A percentile compares a stretch with the other conserved stretches of the same genome.
Evolutionary conservation across 1,140 invertebrate genomes (phyloP).

Genomic region (Scaptomyza hsui): DNA sequence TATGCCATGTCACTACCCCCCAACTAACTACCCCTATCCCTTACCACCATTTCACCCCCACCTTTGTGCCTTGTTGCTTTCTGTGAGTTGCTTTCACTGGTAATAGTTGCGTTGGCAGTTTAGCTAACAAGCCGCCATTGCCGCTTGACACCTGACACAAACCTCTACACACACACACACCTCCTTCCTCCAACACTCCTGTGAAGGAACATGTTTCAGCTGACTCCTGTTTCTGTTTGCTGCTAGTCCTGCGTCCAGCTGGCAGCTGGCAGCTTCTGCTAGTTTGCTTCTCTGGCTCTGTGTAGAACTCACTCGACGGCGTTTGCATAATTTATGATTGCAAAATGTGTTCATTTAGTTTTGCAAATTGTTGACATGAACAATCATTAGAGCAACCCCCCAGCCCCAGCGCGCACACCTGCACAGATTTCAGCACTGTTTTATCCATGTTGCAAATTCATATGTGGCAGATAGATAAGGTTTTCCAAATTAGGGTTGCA

Average conservation of each 20-base stretch:
- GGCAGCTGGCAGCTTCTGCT: conserved; percentile 3
- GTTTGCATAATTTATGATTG: conserved; percentile 80
- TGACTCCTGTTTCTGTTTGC: conserved; percentile 2
- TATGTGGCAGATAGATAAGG: conserved; percentile 29
- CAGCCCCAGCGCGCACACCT: neutral
- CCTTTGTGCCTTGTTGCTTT: conserved; percentile 23
- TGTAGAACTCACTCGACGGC: conserved; percentile 46
- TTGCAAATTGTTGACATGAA: conserved; percentile 82
- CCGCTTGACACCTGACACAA: conserved; percentile 51
- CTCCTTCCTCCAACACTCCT: conserved; percentile 5
- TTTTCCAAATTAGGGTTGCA: conserved; percentile 9
- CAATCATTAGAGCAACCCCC: conserved; percentile 66
- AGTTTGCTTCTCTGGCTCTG: conserved; percentile 14
- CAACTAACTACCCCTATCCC: neutral
- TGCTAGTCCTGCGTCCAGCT: conserved; percentile 27
- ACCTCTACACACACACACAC: conserved; percentile 4
- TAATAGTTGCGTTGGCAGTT: conserved; percentile 70
- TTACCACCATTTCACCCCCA: too few species aligned
- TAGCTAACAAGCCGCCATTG: conserved; percentile 71
- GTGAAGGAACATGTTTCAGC: conserved; percentile 11
- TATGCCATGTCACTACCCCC: conserved; percentile 58
- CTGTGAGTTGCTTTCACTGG: conserved; percentile 55
- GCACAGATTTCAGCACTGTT: conserved; percentile 74
- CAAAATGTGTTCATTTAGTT: conserved; percentile 83
- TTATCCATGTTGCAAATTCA: conserved; percentile 22